Base-by-base conservation (phyloP, 1,140 invertebrate genomes). In the Plodia interpunctella region DNA sequence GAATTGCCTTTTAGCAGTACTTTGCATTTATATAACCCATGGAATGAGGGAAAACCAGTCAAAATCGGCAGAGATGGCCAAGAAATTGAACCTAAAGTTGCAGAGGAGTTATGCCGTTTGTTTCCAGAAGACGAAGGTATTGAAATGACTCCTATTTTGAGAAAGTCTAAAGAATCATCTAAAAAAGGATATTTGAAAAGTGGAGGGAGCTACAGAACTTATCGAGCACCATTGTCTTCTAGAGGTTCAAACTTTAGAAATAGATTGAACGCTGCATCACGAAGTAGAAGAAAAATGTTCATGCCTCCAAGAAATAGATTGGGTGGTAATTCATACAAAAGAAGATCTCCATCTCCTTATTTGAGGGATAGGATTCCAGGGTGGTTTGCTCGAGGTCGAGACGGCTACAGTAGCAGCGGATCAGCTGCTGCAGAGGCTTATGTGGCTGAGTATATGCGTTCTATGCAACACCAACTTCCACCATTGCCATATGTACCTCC, bases 1-100 rank as follows among this genome's bases (percentile, higher is more conserved):
- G 98, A 99, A 83, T 90, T 99, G 53, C 94, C 97, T 10, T 99
- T 99, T 73, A 95, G 94, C 60, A 95, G 95, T 64, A 98, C 97
- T 1, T 92, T 96, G 65, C 97, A 99, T 89, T 90, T 99, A 20
- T 98, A 98, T 76, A 99, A 99, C 92, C 95, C 97, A 4, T 99
- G 98, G 97, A 99, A 99, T 92, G 97, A 99, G 85, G 97, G 97
- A 30, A 99, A 99, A 90, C 97, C 98, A 55, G 98, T 99, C 0
- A 99, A 99, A 92, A 99, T 99, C 80, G 98, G 98, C 13, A 92
- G 98, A 72, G 98, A 99, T 92, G 98, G 98, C 15, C 98, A 99
- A 92, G 97, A 98, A 92, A 97, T 99, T 64, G 98, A 99, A 80
- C 97, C 97, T 11, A 93, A 95, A 78, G 97, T 98, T 62, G 98